Base-by-base conservation (phyloP, 2,888 invertebrate genomes). In the Holacanthella duospinosa region DNA sequence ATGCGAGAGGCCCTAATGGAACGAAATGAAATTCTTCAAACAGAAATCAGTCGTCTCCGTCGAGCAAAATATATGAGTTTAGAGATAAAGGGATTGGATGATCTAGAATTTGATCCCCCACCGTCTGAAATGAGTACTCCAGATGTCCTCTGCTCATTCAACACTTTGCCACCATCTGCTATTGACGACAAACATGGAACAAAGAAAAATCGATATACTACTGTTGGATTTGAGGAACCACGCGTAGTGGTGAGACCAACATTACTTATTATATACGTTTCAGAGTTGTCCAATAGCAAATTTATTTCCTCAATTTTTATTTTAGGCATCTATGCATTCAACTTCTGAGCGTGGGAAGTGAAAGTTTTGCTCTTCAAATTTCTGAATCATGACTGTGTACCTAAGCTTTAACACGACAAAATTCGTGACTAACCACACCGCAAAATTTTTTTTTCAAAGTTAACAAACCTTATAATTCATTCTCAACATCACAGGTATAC, bases 21-120 rank as follows among this genome's bases (percentile, higher is more conserved):
- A 21, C 61, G 70, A 43, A 71, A 71, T 59, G 71, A 69, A 62
- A 61, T 65, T 0, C 44, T 71, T 26, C 68, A 70, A 54, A 44
- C 44, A 6, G 70, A 71, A 64, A 67, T 71, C 6, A 67, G 66
- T 59, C 67, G 68, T 1, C 59, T 70, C 3, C 54, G 70, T 28
- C 29, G 65, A 44, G 66, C 63, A 16, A 66, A 66, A 36, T n/a
- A 66, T 25, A 54, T 55, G 62, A 63, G 43, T n/a, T 25, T 64
- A 3, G 64, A 29, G 16, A 60, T 55, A 16, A 6, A n/a, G 26
- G 28, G 28, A 4, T 6, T 9, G 6, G 55, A 55, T 6, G 55
- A 55, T 3, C 27, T n/a, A 6, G 55, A 26, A 6, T 16, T 25
- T 24, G 55, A 55, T 26, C 25, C 27, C 26, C 66, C 64, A 16